These are phyloP conservation scores for Nanger granti DNA, from an alignment of 2,113 vertebrate genomes.

Conservation along the genomic window DNA sequence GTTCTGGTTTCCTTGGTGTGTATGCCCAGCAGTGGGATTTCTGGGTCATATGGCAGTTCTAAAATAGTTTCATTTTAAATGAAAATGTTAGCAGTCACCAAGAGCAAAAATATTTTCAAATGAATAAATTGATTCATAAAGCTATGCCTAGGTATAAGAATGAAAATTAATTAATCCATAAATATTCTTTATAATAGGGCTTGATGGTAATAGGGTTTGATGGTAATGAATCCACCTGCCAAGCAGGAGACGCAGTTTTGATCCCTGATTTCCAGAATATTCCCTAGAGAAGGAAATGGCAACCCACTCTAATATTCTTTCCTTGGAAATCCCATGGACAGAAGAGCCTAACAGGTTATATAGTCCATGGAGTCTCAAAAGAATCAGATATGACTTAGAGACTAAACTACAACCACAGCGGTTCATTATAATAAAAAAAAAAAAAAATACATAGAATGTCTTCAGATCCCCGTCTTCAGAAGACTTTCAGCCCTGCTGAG, in stretches of 20 bases:
- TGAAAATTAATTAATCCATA: not conserved
- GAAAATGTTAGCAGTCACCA: not conserved
- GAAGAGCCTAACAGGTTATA: not conserved
- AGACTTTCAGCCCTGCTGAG: not conserved
- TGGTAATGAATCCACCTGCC: not conserved
- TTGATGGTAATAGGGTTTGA: no score
- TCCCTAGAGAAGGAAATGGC: not conserved
- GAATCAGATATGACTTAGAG: not conserved
- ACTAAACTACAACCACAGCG: not conserved
- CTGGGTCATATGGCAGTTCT: no score
- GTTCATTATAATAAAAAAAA: not conserved
- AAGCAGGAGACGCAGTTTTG: accelerated
- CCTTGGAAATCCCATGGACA: not conserved
- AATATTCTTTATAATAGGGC: not conserved
- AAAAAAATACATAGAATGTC: not conserved
- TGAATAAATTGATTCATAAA: not conserved
- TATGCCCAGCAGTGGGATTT: no score
- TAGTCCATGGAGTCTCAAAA: not conserved
- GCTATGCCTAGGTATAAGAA: not conserved
- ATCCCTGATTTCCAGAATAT: not conserved
- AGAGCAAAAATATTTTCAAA: not conserved
- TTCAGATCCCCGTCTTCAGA: not conserved
- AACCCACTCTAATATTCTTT: not conserved
- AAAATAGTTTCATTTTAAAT: not conserved
- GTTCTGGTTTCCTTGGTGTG: no score